Evolutionary conservation across 2,113 vertebrate genomes (phyloP), one percentile per base, ranked within the genome.

Genomic region (Cromileptes altivelis): DNA sequence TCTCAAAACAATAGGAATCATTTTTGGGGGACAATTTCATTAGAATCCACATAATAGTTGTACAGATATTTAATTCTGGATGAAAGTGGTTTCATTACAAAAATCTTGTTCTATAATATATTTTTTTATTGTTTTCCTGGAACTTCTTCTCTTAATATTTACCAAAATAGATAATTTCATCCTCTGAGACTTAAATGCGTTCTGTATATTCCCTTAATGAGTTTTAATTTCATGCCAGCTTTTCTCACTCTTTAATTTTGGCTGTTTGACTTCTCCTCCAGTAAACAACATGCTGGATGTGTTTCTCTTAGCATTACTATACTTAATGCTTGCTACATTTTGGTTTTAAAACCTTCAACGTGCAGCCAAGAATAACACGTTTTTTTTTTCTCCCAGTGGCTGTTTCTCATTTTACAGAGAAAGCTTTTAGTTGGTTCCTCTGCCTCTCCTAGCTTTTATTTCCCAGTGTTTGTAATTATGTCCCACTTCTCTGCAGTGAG

Each of bases 401-500:
- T 76, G 53, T 47, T 57, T 56, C 40, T 82, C 23, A 23, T 65
- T 83, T 69, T 7, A 53, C 14, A 49, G 21, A 56, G 27, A 64
- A 58, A 49, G 19, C 40, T 70, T 81, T 80, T 8, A 47, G 14
- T 81, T 12, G 69, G 4, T 57, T 1, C 3, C 8, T 40, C 9
- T 25, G 1, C 42, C 0, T 4, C 15, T 56, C 5, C 10, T 8
- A 1, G 25, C 52, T 74, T 45, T 40, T 2, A 55, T n/a, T 62
- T 56, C 13, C 15, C 3, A 0, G 0, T 18, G 18, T 61, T 47
- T 84, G 37, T 81, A 52, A 72, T 79, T 53, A 9, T 47, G 2
- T 78, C 45, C 49, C 62, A n/a, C 74, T 86, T 86, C 70, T 85
- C 57, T 78, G 69, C 95, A 97, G 98, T 98, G 85, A 98, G 96